phyloP scores from a whole-genome alignment of 2,888 invertebrate genomes.

The Chromoteleia sp. region DNA sequence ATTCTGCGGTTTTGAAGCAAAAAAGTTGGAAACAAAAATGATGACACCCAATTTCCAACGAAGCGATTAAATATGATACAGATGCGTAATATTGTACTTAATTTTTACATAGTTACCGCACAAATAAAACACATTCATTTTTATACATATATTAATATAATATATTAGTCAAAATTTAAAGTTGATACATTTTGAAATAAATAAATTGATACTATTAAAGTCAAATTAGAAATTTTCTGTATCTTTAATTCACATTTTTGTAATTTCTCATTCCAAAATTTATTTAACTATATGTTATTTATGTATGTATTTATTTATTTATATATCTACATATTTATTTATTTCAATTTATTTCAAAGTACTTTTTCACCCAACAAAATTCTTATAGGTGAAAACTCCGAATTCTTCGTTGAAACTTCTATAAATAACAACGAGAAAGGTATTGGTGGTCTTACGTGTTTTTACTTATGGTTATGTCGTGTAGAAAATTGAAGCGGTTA shows the following conservation, averaged over 20 bases:
- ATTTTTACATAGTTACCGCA: neutral
- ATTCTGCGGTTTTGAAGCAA: constrained; percentile 30
- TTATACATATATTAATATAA: too few species aligned
- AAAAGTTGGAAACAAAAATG: constrained; percentile 22
- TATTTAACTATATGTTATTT: too few species aligned
- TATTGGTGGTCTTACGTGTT: constrained; percentile 41
- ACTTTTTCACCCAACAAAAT: neutral
- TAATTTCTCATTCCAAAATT: too few species aligned
- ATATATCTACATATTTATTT: too few species aligned
- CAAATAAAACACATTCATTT: too few species aligned
- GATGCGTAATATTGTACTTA: constrained; percentile 1
- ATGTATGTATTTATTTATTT: too few species aligned
- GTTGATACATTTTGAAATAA: too few species aligned
- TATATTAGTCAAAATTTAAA: too few species aligned
- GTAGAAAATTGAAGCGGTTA: constrained; percentile 66
- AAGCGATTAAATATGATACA: constrained; percentile 21
- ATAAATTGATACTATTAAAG: too few species aligned
- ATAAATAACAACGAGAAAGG: constrained; percentile 52
- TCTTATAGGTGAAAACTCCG: constrained; percentile 21
- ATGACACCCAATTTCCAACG: constrained; percentile 6
- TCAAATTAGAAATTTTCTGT: too few species aligned
- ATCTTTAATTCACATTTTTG: too few species aligned
- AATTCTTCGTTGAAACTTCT: constrained; percentile 36
- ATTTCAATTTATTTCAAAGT: neutral
- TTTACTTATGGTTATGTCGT: constrained; percentile 55